Base-by-base conservation (phyloP, 2,888 invertebrate species). In the Escarpia spicata region DNA sequence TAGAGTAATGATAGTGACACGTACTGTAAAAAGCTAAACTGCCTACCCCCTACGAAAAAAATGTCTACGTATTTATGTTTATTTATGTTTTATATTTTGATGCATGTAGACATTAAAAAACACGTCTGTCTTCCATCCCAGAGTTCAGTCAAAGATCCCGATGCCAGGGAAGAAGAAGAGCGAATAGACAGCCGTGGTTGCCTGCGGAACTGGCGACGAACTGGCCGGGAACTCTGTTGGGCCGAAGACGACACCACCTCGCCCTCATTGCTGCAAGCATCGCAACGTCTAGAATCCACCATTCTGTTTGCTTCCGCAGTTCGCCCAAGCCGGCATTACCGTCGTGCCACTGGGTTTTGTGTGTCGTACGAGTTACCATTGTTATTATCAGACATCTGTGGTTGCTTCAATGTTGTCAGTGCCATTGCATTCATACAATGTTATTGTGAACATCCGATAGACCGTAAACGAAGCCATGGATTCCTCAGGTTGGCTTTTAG, bases 141-240 rank as follows among this genome's bases (percentile, higher is more conserved):
- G 96, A 93, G 95, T 96, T 75, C 95, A 95, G 92, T 95, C 95
- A 92, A 96, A 96, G 94, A 94, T 96, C 91, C 96, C 96, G 31
- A 95, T 96, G 94, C 94, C 95, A 92, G 96, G 96, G 94, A 96
- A 96, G 95, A 96, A 96, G 93, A 95, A 95, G 92, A 52, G 92
- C 52, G 75, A 75, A 75, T 75, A 75, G n/a, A n/a, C 75, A 75
- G 26, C n/a, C 75, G 26, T 75, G 75, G 75, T 75, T 75, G 75
- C 75, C 75, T 75, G 75, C 75, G n/a, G 75, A n/a, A 75, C n/a
- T 75, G 26, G 75, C n/a, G 75, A 75, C 26, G 19, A 75, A 75
- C n/a, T n/a, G 26, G 4, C 75, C 75, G 26, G 26, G 75, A 19
- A 8, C 75, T 4, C 75, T n/a, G n/a, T 2, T 26, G 75, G 75